Conservation (phyloP, 37 sponge, comb jelly and placozoan genomes). For the Beroe forskalii region DNA sequence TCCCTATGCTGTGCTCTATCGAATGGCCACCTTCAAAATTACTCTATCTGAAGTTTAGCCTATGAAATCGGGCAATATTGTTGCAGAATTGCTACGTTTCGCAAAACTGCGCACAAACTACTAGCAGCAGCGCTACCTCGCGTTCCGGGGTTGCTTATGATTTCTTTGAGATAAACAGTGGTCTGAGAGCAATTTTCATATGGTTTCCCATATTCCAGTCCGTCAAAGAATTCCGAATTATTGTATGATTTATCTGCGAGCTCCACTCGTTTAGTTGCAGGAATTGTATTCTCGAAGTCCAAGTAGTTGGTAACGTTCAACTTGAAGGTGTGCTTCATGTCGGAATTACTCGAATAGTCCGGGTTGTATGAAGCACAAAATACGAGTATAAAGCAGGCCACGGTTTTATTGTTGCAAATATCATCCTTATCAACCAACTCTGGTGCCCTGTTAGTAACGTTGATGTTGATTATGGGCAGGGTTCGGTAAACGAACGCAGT, state of each 20-base stretch:
- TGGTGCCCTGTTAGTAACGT: not conserved
- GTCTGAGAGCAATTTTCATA: not conserved
- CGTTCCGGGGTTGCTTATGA: no score
- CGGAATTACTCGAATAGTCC: not conserved
- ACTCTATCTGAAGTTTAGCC: no score
- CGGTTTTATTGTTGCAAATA: not conserved
- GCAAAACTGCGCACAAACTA: no score
- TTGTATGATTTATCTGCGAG: not conserved
- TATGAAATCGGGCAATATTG: no score
- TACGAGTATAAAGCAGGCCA: conserved; percentile 13
- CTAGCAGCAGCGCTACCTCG: no score
- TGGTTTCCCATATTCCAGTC: not conserved
- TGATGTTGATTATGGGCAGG: conserved; percentile 22
- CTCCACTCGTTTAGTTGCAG: not conserved
- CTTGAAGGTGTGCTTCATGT: not conserved
- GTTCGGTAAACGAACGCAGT: conserved; percentile 43
- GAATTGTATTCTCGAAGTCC: not conserved
- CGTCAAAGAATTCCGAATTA: not conserved
- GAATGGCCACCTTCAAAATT: no score
- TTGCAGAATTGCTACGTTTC: no score
- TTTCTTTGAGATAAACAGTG: not conserved
- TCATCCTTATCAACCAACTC: conserved; percentile 25
- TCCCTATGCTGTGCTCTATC: no score
- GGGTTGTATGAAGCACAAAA: conserved; percentile 9
- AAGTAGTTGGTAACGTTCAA: not conserved